Evolutionary conservation across 2,888 invertebrate genomes (phyloP), one percentile per base, ranked within the genome.

Genomic region (Cylindroiulus punctatus): DNA sequence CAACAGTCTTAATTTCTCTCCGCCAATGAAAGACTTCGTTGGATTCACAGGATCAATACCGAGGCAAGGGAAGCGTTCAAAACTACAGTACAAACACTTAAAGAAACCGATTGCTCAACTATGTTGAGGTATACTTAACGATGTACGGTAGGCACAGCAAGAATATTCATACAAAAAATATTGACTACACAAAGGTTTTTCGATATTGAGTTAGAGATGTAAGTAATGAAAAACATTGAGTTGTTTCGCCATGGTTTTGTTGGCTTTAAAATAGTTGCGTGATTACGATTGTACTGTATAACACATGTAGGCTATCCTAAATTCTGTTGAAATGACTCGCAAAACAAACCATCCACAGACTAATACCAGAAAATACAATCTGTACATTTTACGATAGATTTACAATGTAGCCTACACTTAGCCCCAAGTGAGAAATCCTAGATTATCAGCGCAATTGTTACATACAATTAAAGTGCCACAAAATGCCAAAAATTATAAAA

Each of bases 181-280:
- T 76, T 30, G 76, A 30, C 14, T 12, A 14, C 12, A 30, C 30
- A 26, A 30, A 76, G 76, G 76, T 76, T 76, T 76, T 76, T 30
- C 76, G 76, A 76, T 76, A 76, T 30, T 30, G 30, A 76, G 30
- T 26, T 22, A 7, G 12, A 76, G n/a, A 22, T 76, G 30, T 30
- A 76, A 76, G 30, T 76, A 76, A 76, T 76, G 30, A 30, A 76
- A 76, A 76, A 76, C 8, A 76, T 76, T 22, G 30, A 76, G 76
- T 14, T 76, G 19, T 52, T 76, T 76, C 30, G 76, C 76, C 30
- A 76, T 30, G 76, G 76, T 30, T 76, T 76, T 76, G 76, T 65
- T 65, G n/a, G n/a, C n/a, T 22, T 5, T 12, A 30, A 1, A 76
- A 30, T 26, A 2, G 14, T 8, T 30, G 30, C 30, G 76, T 26